Base-by-base conservation (phyloP, 2,888 invertebrate genomes). In the Scotopteryx bipunctaria region DNA sequence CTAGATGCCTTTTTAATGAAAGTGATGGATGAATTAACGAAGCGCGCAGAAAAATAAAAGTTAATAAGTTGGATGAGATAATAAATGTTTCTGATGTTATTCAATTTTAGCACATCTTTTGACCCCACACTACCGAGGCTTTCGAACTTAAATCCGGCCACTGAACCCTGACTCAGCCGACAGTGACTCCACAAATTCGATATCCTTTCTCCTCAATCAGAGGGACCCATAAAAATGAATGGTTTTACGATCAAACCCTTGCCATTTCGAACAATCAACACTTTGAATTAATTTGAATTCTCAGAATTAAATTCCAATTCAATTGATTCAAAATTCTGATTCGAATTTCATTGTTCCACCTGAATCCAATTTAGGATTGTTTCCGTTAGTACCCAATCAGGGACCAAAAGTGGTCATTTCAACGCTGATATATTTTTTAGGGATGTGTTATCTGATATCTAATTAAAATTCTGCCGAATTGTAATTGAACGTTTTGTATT, bases 341-440 rank as follows among this genome's bases (percentile, higher is more conserved):
- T 43, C 47, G 47, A 35, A 54, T 43, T 54, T 47, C 38, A 54
- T 54, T 48, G 48, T 54, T 47, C 17, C 17, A 17, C 52, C 45
- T 32, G 43, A 55, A 58, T 57, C 42, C 55, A 55, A 59, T 61
- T 56, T 54, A 31, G 38, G 40, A 56, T 56, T 47, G 59, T 51
- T 53, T 53, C 42, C 38, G 21, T 48, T 47, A 40, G 46, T 19
- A 53, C 40, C 59, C 56, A 57, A 61, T 59, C 59, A 55, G 45
- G 29, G 50, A 13, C 23, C 19, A 29, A 49, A 55, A 58, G 49
- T 53, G 45, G 50, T 8, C 37, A 49, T 62, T 59, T 46, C 13
- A 9, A 17, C 13, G 17, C 8, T 41, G 6, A 41, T 29, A 15
- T 40, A 29, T 11, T 11, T 29, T 23, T 29, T 29, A 14, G 8